A percentile compares a stretch with the other conserved stretches of the same genome.
These are phyloP conservation scores for Etheostoma cragini DNA, from an alignment of 2,113 vertebrate genomes.

Conservation along the genomic window DNA sequence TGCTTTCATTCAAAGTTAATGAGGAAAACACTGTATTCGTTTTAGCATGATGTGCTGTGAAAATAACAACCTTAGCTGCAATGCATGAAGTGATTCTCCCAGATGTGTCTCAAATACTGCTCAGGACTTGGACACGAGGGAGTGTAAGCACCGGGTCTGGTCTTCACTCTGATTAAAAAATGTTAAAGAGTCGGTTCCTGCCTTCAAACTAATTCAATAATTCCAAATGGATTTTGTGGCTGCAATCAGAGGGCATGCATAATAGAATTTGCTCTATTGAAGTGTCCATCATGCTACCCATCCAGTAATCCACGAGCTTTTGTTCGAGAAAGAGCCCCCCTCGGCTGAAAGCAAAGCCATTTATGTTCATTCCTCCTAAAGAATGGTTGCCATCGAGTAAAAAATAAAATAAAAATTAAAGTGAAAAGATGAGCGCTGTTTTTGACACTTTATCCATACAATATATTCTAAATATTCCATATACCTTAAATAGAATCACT, in stretches of 20 bases:
- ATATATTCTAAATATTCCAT: neutral
- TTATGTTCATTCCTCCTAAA: slow-evolving; percentile 44
- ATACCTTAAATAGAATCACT: slow-evolving; percentile 2
- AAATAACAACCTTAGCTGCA: slow-evolving; percentile 33
- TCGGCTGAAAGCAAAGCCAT: slow-evolving; percentile 47
- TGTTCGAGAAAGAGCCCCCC: slow-evolving; percentile 43
- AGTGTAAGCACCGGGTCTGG: slow-evolving; percentile 22
- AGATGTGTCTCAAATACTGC: slow-evolving; percentile 34
- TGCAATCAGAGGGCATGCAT: slow-evolving; percentile 67
- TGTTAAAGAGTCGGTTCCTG: slow-evolving; percentile 55
- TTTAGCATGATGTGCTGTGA: slow-evolving; percentile 38
- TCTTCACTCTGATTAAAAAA: slow-evolving; percentile 64
- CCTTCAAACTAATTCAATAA: slow-evolving; percentile 75
- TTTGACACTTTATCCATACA: slow-evolving; percentile 23
- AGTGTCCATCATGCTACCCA: slow-evolving; percentile 67
- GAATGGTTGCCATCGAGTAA: neutral
- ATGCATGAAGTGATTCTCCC: slow-evolving; percentile 30
- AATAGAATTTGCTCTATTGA: slow-evolving; percentile 68
- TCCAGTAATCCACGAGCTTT: slow-evolving; percentile 61
- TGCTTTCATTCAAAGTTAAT: slow-evolving; percentile 38
- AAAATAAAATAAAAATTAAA: slow-evolving; percentile 1
- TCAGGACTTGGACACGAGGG: slow-evolving; percentile 26
- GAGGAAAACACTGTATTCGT: slow-evolving; percentile 2
- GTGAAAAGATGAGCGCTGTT: slow-evolving; percentile 5
- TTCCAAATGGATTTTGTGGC: slow-evolving; percentile 76